Base-by-base conservation (phyloP, 2,888 invertebrate genomes). In the Andrena chrysosceles region DNA sequence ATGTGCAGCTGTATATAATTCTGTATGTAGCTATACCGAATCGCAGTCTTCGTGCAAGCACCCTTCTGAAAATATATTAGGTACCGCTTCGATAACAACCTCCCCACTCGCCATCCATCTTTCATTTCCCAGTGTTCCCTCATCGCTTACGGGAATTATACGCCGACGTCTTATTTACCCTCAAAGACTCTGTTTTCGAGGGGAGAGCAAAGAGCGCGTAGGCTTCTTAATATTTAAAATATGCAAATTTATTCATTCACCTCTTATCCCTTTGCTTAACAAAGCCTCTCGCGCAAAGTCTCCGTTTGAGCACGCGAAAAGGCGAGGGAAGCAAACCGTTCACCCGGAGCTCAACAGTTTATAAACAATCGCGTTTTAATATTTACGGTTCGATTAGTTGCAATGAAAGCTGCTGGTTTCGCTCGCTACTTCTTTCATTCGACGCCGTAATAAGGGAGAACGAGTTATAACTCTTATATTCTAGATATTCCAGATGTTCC, bases 201-300 rank as follows among this genome's bases (percentile, higher is more conserved):
- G 56, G 42, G 0, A 54, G 42, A 62, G 49, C 33, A 54, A 72
- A 42, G 77, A 62, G 59, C 59, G 16, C 52, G 31, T 52, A 16
- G 56, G 23, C 60, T 72, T 33, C 64, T 73, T 73, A 62, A 62
- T 31, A 68, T 72, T 49, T 35, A 72, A 78, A 63, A 26, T 59
- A 73, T 79, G 79, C 49, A 81, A 63, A 81, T 81, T 81, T 79
- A 69, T 81, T 81, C 73, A 74, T 81, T 66, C 63, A 10, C 29
- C 33, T 59, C 63, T 64, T 69, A 64, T 26, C 49, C 42, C 42
- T 49, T 63, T 52, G 42, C 16, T 26, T 10, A 26, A 42, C 26
- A 48, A 7, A 42, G 31, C 31, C 42, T 49, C 42, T 20, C 10
- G 20, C 29, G 29, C 26, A 64, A 62, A 62, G 52, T 52, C 62